Evolutionary conservation across 2,888 invertebrate species (phyloP).

Genomic region (Xestoiulus laeticollis): DNA sequence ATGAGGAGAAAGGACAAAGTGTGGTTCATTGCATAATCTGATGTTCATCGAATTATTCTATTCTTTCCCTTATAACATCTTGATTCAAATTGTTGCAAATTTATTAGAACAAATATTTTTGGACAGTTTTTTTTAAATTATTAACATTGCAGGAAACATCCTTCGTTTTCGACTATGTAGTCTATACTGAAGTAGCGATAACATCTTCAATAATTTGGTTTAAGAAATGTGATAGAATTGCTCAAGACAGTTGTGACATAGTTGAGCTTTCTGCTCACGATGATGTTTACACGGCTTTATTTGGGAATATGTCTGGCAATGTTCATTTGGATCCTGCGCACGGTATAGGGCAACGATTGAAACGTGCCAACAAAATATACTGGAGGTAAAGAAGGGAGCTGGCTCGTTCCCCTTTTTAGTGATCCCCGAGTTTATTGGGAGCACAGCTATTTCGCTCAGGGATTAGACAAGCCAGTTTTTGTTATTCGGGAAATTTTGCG

Average conservation of each 20-base stretch:
- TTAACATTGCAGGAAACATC: no score
- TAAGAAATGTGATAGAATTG: background rate
- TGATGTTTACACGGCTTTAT: background rate
- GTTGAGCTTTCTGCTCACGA: background rate
- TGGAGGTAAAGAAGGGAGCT: background rate
- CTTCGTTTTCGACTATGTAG: no score
- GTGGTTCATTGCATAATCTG: no score
- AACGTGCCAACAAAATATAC: constrained; percentile 16
- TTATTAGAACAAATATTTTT: no score
- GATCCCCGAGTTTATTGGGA: background rate
- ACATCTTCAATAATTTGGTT: no score
- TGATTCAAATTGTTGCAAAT: no score
- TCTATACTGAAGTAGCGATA: no score
- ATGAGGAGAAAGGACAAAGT: no score
- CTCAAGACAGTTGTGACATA: background rate
- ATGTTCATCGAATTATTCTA: no score
- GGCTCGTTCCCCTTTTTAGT: background rate
- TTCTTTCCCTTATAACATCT: no score
- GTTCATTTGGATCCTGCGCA: background rate
- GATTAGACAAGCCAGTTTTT: background rate
- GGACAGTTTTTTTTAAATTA: no score
- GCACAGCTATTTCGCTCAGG: background rate
- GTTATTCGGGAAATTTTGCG: background rate
- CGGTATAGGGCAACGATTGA: background rate
- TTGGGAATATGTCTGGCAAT: background rate